Evolutionary conservation across 2,888 invertebrate genomes (phyloP), one percentile per base, ranked within the genome.

Genomic region (Beris chalybata): DNA sequence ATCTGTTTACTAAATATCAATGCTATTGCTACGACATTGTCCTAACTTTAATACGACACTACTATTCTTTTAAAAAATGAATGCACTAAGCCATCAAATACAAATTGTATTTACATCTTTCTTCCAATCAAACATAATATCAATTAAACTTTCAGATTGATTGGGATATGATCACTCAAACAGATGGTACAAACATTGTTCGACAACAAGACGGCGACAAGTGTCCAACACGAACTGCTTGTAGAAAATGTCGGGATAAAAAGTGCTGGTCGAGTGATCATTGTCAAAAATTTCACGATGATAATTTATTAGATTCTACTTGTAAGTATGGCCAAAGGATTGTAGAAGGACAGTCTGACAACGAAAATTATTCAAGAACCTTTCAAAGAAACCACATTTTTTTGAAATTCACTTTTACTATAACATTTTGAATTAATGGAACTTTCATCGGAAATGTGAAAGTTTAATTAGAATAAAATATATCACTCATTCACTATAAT

Each of bases 201-300:
- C 29, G 66, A 72, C n/a, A 58, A 71, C 1, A n/a, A n/a, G 30
- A 45, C 4, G 15, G 43, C n/a, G 54, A 53, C 13, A n/a, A 45
- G 11, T 66, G 63, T 43, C 64, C 50, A 4, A 57, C 45, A 6
- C n/a, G 13, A 6, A 13, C 29, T 13, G 44, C 64, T 3, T 80
- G 80, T 67, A 66, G 44, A 3, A 77, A 76, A 6, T 81, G 80
- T 70, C 63, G 58, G 1, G 72, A 63, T 29, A 12, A 59, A 11
- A 50, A 76, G 32, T 81, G 80, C 67, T 81, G 80, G 80, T 76
- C 79, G 0, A 72, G 74, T 64, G 68, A 70, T 22, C 69, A 70
- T 5, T 81, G 81, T 44, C 81, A 81, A 67, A 74, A 74, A 30
- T 76, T 77, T 44, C 74, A 77, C 50, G 76, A 75, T 65, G 75